Percentiles rank a stretch among this genome's conserved stretches.
Evolutionary conservation across 2,113 vertebrate genomes (phyloP).

Genomic region (Pangasianodon gigas): DNA sequence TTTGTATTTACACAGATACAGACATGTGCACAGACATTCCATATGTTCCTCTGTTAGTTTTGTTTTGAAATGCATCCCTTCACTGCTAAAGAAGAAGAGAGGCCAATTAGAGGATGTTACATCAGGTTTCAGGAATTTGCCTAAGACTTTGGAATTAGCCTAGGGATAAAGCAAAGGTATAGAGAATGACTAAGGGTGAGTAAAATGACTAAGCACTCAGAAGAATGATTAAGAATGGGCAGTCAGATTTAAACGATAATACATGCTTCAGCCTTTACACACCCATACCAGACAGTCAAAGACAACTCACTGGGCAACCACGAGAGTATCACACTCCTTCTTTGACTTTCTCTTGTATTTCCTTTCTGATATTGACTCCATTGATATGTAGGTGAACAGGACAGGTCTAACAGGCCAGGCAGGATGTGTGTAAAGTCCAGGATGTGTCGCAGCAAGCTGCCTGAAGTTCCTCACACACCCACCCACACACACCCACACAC

Average conservation of each 20-base stretch:
- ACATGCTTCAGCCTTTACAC: conserved; percentile 18
- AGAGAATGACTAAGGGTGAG: not conserved
- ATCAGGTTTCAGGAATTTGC: not conserved
- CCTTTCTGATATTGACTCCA: not conserved
- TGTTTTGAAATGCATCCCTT: not conserved
- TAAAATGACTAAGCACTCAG: not conserved
- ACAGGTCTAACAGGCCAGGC: conserved; percentile 44
- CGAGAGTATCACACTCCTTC: too few relatives aligned
- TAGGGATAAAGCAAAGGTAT: not conserved
- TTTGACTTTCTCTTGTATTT: not conserved
- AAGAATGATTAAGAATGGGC: not conserved
- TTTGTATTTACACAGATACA: not conserved
- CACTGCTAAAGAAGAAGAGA: not conserved
- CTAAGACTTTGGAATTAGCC: not conserved
- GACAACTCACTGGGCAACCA: not conserved
- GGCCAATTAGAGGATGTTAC: not conserved
- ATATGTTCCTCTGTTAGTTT: not conserved
- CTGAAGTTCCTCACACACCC: not conserved
- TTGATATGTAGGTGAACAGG: not conserved
- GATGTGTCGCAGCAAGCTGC: conserved; percentile 30
- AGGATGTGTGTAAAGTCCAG: conserved; percentile 43
- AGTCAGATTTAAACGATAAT: conserved; percentile 4
- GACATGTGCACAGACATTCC: not conserved
- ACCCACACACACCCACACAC: not conserved
- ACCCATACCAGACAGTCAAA: not conserved